These are phyloP conservation scores for Phyllotreta cruciferae DNA, from an alignment of 2,888 invertebrate species.

Conservation along the genomic window DNA sequence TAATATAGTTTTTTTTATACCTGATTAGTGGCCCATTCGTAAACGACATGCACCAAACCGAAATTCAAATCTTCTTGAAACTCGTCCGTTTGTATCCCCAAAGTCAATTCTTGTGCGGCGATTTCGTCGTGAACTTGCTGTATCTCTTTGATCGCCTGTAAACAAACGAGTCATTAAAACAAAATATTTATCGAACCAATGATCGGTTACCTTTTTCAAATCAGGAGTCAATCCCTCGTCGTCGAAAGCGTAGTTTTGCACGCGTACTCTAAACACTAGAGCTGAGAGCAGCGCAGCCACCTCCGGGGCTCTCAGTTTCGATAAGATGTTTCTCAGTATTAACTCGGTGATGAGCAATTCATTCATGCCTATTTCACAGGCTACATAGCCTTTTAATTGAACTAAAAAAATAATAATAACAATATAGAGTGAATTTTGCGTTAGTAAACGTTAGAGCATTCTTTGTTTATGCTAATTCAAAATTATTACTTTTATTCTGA, in stretches of 20 bases:
- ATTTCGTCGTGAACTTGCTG: constrained; percentile 74
- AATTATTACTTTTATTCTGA: constrained; percentile 67
- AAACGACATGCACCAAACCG: constrained; percentile 91
- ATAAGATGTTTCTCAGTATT: constrained; percentile 88
- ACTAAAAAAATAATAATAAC: constrained; percentile 60
- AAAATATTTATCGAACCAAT: not conserved
- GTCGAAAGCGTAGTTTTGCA: constrained; percentile 58
- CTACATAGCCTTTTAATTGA: constrained; percentile 82
- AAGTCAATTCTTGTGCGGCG: constrained; percentile 69
- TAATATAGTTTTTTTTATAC: no score
- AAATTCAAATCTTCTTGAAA: constrained; percentile 79
- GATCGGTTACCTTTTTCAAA: constrained; percentile 62
- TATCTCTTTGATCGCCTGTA: constrained; percentile 75
- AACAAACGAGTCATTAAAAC: constrained; percentile 25
- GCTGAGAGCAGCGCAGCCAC: constrained; percentile 94
- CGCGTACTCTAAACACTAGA: constrained; percentile 89
- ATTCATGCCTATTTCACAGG: constrained; percentile 85
- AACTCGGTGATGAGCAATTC: constrained; percentile 94
- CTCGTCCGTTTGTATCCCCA: constrained; percentile 64
- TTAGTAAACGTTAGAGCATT: no score
- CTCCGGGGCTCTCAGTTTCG: constrained; percentile 85
- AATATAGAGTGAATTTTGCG: no score
- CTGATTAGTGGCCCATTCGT: constrained; percentile 94
- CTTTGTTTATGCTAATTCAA: no score
- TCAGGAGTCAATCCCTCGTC: constrained; percentile 62